Evolutionary conservation across 1,140 invertebrate species (phyloP), one percentile per base, ranked within the genome.

Genomic region (Drosophila bocqueti): DNA sequence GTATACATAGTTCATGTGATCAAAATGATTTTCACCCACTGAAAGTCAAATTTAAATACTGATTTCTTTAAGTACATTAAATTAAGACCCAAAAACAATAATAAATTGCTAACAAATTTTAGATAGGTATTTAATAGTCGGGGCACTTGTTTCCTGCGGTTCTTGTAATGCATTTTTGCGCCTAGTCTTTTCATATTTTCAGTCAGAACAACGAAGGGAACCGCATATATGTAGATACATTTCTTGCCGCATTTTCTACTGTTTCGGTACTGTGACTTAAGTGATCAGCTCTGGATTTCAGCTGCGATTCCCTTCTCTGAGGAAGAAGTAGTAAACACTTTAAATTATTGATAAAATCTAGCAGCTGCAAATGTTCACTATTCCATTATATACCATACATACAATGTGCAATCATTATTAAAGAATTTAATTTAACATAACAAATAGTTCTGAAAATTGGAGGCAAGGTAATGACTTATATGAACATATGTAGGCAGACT

Each of bases 181-280:
- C 11, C 18, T 10, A 31, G n/a, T 5, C 11, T 26, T 36, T 69
- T 40, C 46, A 52, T 8, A 36, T 29, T 45, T 50, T 68, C 29
- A 34, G 38, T 29, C 36, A 24, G 26, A 43, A 21, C 78, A n/a
- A 34, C 6, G 61, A 21, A 55, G 21, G 57, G 24, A 21, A 18
- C 34, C n/a, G 64, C 63, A 54, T 63, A 40, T 73, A 73, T 61
- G 66, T 63, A 45, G 57, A 67, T 63, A 36, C 64, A 49, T 60
- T 59, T 50, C 74, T 57, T 50, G 38, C 45, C 49, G 36, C 47
- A 59, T 66, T 66, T 52, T 71, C 38, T 42, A 45, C 64, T 60
- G 65, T 65, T 55, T 55, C 62, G n/a, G 40, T 40, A 49, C 68
- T 40, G 76, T 83, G 76, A 83, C 72, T 82, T 86, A 67, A 55